Evolutionary conservation across 2,113 vertebrate genomes (phyloP), one percentile per base, ranked within the genome.

Genomic region (Bujurquina vittata): DNA sequence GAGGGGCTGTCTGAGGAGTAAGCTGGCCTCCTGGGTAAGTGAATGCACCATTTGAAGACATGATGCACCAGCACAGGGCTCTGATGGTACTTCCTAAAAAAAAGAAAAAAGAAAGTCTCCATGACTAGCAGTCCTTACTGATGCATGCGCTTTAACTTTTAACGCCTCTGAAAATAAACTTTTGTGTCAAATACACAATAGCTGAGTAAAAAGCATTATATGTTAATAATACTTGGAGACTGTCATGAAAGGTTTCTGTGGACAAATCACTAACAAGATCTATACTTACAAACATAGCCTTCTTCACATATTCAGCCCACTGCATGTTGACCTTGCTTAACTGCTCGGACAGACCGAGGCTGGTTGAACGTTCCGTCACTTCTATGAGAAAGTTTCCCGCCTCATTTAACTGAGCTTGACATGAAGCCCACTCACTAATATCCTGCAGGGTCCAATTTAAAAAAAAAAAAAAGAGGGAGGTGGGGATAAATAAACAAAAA

Each of bases 251-350:
- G 2, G 46, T 49, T 15, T 49, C 14, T 5, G 14, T 17, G 15
- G 5, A 49, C 17, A 49, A 15, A 15, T 14, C 15, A 49, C 12
- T 5, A 49, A 62, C 7, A 65, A 23, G 10, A 10, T 17, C 29
- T 2, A 43, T 9, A 78, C 91, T 91, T 60, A 92, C 91, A 87
- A 92, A 92, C 82, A 73, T 81, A 1, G 75, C 84, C 72, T 57
- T 91, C 86, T 90, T 92, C 77, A 84, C 60, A 29, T n/a, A 40
- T 37, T 87, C 89, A 20, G 89, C 91, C 91, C 91, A 92, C 58
- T 88, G 80, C 75, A 72, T 75, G 86, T 92, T 92, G 84, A 92
- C 60, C 23, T 78, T 78, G 77, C 88, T 60, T 80, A 91, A 35
- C 3, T 88, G 84, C 55, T 79, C 26, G 0, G 65, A 9, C 63